A percentile compares a stretch with the other conserved stretches of the same genome.
These are phyloP conservation scores for Dendronephthya gigantea DNA, from an alignment of 64 coral and sea anemone genomes.

Conservation along the genomic window DNA sequence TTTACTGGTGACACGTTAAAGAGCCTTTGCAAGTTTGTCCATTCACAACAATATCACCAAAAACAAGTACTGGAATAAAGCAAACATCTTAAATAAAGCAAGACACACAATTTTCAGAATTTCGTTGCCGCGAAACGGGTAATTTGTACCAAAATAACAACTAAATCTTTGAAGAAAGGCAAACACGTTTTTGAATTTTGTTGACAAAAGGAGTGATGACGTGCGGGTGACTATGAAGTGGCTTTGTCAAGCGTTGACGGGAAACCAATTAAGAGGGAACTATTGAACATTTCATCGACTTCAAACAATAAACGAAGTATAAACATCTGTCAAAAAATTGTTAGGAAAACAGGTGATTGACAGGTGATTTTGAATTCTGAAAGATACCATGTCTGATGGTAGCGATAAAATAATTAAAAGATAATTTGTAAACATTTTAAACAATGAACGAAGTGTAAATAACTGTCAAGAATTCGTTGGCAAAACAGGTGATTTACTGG, in stretches of 20 bases:
- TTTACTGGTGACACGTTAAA: too few relatives aligned
- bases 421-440: not conserved
- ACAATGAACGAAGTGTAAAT: not conserved
- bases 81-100: not conserved
- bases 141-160: not conserved
- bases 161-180: too few relatives aligned
- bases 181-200: too few relatives aligned
- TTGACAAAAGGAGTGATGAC: not conserved
- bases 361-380: not conserved
- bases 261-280: not conserved
- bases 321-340: not conserved
- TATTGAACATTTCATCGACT: not conserved
- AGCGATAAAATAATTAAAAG: not conserved
- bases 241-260: not conserved
- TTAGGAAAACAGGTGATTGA: not conserved
- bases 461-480: too few relatives aligned
- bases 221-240: not conserved
- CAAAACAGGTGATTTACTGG: too few relatives aligned
- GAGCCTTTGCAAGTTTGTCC: too few relatives aligned
- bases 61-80: too few relatives aligned
- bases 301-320: not conserved
- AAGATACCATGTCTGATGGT: not conserved
- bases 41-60: too few relatives aligned
- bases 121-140: too few relatives aligned
- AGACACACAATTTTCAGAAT: too few relatives aligned